Base-by-base conservation (phyloP, 2,888 invertebrate genomes). In the Dolichopus griseipennis region DNA sequence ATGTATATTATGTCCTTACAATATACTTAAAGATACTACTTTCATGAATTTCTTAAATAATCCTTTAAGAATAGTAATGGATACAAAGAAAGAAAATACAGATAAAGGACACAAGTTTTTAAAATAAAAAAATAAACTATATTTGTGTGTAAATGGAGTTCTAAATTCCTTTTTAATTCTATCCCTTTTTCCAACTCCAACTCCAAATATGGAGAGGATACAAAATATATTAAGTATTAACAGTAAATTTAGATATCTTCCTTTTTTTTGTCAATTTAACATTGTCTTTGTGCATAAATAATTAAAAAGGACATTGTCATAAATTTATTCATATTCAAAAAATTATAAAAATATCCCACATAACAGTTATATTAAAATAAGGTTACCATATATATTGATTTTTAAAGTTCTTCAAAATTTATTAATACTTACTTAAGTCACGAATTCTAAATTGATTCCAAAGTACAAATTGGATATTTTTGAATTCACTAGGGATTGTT, bases 301-400 rank as follows among this genome's bases (percentile, higher is more conserved):
- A 52, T 52, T 52, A 52, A 52, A 52, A 52, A 52, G 52, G 52
- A 52, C 52, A 52, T 52, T 52, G 52, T 52, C 52, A 52, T 18
- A 52, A n/a, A 52, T 52, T 52, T 52, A 52, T 52, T 52, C 52
- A 52, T 52, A 18, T 52, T 52, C 18, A 52, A 1, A 12, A 43
- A 52, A 18, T 52, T 18, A 41, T 41, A 52, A 52, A 10, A 52
- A 52, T 52, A 52, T 52, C n/a, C 5, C 15, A 52, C 15, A 52
- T 12, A 52, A 15, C 15, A 52, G 52, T 12, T 43, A 43, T 43
- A 10, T 12, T 5, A 27, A 27, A 27, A 27, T 4, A 27, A 27
- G 27, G 27, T 27, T 27, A 27, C 27, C 27, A 27, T 27, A 4
- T 27, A 27, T 27, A 27, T 27, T 27, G 27, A 2, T 4, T 27